Evolutionary conservation across 2,888 invertebrate species (phyloP), one percentile per base, ranked within the genome.

Genomic region (Theretra japonica): DNA sequence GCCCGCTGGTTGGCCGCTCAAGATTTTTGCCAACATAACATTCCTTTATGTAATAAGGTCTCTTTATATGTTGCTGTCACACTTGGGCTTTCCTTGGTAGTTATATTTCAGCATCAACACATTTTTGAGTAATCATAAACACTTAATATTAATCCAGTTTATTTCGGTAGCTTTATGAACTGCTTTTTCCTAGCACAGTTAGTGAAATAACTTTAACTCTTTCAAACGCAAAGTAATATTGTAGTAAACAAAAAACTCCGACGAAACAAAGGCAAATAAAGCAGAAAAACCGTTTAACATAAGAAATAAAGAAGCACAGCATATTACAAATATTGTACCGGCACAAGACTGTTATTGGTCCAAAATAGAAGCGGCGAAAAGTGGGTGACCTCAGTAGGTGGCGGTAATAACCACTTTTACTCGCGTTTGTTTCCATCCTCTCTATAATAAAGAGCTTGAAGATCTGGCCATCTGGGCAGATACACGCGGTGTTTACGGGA

Each of bases 381-480:
- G 48, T 65, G 65, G 65, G 65, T 65, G 65, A 65, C 65, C 65
- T 65, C 65, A 48, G 65, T 65, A 48, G 41, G 65, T 65, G 65
- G 65, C 65, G 65, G 65, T 65, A 65, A 65, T 65, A 65, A 65
- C 65, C 65, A 65, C 65, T 65, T 65, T 65, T 65, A 65, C 65
- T 65, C 65, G 65, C 65, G 48, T 48, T 65, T 65, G 48, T 48
- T n/a, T 65, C 65, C 65, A 65, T 48, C 48, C 65, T 65, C 65
- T 65, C 41, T 48, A 65, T 23, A 48, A 65, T 65, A 65, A 41
- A 48, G 65, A 65, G 65, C 41, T 65, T 65, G 48, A 48, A 23
- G 65, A 48, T 48, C 15, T 48, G 65, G 48, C 17, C 65, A 65
- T 65, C 65, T 21, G 48, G 33, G 41, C 62, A 41, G 41, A 19